Percentiles rank a stretch among this genome's conserved stretches.
phyloP scores from a whole-genome alignment of 2,797 vertebrate species.

The Gambelia wislizenii region DNA sequence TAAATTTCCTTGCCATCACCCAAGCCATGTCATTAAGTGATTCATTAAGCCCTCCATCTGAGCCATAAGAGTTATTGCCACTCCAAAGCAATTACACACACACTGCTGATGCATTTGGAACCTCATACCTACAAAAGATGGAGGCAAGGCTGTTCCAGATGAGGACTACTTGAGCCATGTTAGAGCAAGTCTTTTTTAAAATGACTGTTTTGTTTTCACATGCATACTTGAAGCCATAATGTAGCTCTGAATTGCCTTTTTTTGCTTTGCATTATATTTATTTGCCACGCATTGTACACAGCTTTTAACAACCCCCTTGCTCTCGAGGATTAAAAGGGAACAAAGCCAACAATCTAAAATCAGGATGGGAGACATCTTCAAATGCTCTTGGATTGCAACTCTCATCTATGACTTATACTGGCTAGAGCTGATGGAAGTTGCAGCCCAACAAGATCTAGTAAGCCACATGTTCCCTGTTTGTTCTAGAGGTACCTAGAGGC shows the following conservation, averaged over 20 bases:
- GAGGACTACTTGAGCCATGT: not conserved
- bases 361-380: not conserved
- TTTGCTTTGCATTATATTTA: not conserved
- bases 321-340: conserved; percentile 18
- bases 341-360: not conserved
- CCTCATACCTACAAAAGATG: not conserved
- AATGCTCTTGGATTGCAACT: not conserved
- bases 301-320: not conserved
- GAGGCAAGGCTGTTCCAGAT: not conserved
- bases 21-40: not conserved
- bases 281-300: not conserved
- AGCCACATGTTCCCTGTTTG: not conserved
- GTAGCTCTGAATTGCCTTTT: not conserved
- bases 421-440: not conserved
- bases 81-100: not conserved
- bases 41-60: not conserved
- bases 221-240: conserved; percentile 47
- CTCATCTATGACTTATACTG: not conserved
- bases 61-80: not conserved
- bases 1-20: not conserved
- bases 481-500: not conserved
- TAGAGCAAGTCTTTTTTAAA: not conserved
- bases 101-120: not conserved
- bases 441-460: not conserved
- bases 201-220: conserved; percentile 16